A percentile compares a stretch with the other conserved stretches of the same genome.
These are phyloP conservation scores for Stenichneumon culpator DNA, from an alignment of 2,888 invertebrate species.

Conservation along the genomic window DNA sequence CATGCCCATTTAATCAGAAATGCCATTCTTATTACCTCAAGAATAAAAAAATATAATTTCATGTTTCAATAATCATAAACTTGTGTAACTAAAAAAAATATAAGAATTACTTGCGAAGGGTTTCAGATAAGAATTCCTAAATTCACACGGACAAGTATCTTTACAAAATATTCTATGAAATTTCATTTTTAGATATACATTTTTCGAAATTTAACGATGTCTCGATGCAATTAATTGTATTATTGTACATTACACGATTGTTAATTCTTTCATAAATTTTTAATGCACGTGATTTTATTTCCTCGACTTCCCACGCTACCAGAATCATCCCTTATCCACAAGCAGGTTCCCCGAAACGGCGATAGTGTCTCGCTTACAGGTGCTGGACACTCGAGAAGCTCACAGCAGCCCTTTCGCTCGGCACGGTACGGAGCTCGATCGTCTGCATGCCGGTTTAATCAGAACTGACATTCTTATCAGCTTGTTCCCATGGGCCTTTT, in stretches of 20 bases:
- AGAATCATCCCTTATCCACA: conserved; percentile 63
- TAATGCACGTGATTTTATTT: neutral
- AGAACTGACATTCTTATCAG: conserved; percentile 80
- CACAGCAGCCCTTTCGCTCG: conserved; percentile 57
- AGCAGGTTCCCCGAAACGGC: conserved; percentile 45
- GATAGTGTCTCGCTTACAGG: conserved; percentile 58
- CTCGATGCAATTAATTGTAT: neutral
- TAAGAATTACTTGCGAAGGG: neutral
- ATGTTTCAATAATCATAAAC: neutral
- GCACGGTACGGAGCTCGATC: neutral
- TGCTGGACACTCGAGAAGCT: conserved; percentile 55
- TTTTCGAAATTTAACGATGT: neutral
- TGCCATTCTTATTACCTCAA: conserved; percentile 77
- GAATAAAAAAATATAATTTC: neutral
- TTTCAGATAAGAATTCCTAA: no score
- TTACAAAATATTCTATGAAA: neutral
- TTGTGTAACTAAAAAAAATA: neutral
- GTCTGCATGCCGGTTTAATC: conserved; percentile 60
- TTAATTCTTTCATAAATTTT: conserved; percentile 30
- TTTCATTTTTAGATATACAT: neutral
- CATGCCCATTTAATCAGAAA: conserved; percentile 65
- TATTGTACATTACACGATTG: conserved; percentile 1
- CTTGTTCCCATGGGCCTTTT: conserved; percentile 83
- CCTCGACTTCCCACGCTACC: conserved; percentile 57
- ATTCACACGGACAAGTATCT: no score